phyloP scores from a whole-genome alignment of 2,113 vertebrate genomes.

The human region GRCh38 chr11:13316501-13317000 shows the following conservation, averaged over 20 bases:
- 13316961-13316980: background rate
- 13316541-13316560: background rate
- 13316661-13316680: constrained; percentile 17
- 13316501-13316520: background rate
- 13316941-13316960: background rate
- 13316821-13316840: background rate
- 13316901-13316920: background rate
- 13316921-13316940: background rate
- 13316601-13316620: background rate
- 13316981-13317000: background rate
- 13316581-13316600: background rate
- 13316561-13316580: background rate
- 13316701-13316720: constrained; percentile 60
- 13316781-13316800: background rate
- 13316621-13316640: background rate
- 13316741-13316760: constrained; percentile 62
- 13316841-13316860: background rate
- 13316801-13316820: background rate
- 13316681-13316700: constrained; percentile 35
- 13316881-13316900: background rate
- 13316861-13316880: background rate
- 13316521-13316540: background rate
- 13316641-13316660: background rate
- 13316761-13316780: constrained; percentile 16
- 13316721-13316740: constrained; percentile 56